A percentile compares a stretch with the other conserved stretches of the same genome.
Conservation (phyloP, 2,888 invertebrate genomes). For the Chrysolina americana region DNA sequence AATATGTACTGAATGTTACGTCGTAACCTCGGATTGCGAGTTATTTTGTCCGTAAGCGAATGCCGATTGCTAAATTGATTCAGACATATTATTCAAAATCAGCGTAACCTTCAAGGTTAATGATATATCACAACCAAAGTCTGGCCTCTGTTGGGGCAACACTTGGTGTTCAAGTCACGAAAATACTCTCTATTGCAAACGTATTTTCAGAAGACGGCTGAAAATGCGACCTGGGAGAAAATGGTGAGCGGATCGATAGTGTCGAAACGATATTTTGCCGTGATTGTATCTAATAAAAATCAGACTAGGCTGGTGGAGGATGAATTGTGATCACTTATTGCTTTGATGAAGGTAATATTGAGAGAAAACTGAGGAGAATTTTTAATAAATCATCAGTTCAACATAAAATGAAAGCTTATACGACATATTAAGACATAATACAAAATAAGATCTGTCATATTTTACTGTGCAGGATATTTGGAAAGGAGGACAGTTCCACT, state of each 20-base stretch:
- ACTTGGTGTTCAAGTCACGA: conserved; percentile 11
- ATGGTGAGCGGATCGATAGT: neutral
- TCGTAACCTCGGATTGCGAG: neutral
- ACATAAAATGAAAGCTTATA: too few species aligned
- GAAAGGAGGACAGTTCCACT: too few species aligned
- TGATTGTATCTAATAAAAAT: neutral
- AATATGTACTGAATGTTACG: too few species aligned
- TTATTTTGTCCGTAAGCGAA: neutral
- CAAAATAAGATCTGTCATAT: too few species aligned
- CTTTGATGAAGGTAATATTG: too few species aligned
- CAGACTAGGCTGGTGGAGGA: neutral
- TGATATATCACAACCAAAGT: conserved; percentile 9
- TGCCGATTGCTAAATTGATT: neutral
- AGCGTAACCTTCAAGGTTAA: conserved; percentile 19
- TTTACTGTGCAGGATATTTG: too few species aligned
- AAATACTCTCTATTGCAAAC: neutral
- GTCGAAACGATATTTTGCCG: neutral
- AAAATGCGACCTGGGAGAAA: neutral
- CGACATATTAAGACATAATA: too few species aligned
- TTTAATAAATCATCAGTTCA: too few species aligned
- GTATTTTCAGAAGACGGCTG: neutral
- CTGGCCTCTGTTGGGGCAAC: neutral
- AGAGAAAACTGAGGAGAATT: too few species aligned
- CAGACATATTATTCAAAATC: conserved; percentile 1
- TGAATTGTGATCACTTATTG: neutral